Base-by-base conservation (phyloP, 35 echinoderm and acorn worm genomes). In the Lytechinus pictus region DNA sequence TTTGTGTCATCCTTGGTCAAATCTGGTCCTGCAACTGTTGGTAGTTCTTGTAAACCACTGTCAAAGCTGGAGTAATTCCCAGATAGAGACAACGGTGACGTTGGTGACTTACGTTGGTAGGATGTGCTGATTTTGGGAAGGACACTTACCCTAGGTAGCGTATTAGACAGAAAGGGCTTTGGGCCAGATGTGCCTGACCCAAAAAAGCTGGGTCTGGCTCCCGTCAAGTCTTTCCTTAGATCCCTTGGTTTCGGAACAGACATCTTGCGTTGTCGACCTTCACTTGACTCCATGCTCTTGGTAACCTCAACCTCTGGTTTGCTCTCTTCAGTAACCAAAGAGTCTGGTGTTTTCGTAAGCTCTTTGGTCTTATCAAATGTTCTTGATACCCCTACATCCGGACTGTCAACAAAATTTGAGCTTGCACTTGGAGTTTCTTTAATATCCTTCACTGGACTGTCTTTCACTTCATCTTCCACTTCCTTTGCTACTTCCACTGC, bases 141-240 rank as follows among this genome's bases (percentile, higher is more conserved):
- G 54, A 96, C 94, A 91, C 54, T 94, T 21, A 95, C 96, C 87
- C 93, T 60, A 33, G 96, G 94, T 92, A 94, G 89, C 14, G 94
- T 94, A 29, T 53, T 90, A 55, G 94, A 91, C 14, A 95, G 11
- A 28, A 61, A 92, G 27, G 58, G 54, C 27, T 61, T 86, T 9
- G 88, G 28, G 54, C 86, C 9, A 27, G 87, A 61, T 4, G 53
- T 11, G 27, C 52, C 28, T 3, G 92, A 93, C n/a, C 92, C 92
- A 57, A 93, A 93, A 24, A 93, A 93, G 92, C 92, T 93, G 8
- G 88, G 88, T 33, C 52, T 9, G 29, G 88, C 52, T 27, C 52
- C 27, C 5, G 52, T 13, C 4, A 93, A 27, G 92, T 93, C 92
- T 57, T 57, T 93, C 54, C 92, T 54, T 2, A 93, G n/a, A 57